A percentile compares a stretch with the other conserved stretches of the same genome.
Conservation (phyloP, 1,140 invertebrate genomes). For the Brachionus plicatilis region DNA sequence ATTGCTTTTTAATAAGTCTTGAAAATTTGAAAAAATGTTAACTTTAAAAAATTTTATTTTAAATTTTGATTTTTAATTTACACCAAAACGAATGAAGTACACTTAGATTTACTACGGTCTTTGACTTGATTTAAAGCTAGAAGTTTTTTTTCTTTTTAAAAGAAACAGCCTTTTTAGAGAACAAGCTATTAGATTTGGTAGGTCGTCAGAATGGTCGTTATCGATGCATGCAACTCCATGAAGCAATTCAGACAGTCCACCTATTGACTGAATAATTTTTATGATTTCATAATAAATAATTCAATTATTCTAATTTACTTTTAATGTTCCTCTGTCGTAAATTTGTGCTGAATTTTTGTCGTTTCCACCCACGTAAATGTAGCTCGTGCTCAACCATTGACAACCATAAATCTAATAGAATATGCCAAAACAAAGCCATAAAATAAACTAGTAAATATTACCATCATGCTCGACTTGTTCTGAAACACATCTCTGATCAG, state of each 20-base stretch:
- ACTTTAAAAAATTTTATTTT: neutral
- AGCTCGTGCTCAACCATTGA: conserved; percentile 15
- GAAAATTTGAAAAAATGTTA: neutral
- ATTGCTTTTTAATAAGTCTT: neutral
- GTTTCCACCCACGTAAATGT: conserved; percentile 2
- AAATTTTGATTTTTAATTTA: neutral
- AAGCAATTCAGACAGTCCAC: neutral
- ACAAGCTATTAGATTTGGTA: conserved; percentile 14
- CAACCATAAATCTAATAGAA: conserved; percentile 36
- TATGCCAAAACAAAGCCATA: neutral
- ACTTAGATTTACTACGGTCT: neutral
- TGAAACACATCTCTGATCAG: conserved; percentile 33
- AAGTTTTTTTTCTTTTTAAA: neutral
- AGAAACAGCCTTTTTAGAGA: conserved; percentile 4
- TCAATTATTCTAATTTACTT: neutral
- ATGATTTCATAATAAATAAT: neutral
- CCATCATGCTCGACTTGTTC: conserved; percentile 25
- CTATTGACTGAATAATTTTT: neutral
- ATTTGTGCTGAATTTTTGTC: conserved; percentile 16
- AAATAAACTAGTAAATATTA: neutral
- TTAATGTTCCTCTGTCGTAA: conserved; percentile 18
- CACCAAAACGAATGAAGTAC: neutral
- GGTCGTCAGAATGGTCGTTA: neutral
- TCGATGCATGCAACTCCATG: neutral
- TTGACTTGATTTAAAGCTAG: neutral